A percentile compares a stretch with the other conserved stretches of the same genome.
phyloP scores from a whole-genome alignment of 2,113 vertebrate species.

The Rhodinocichla rosea region DNA sequence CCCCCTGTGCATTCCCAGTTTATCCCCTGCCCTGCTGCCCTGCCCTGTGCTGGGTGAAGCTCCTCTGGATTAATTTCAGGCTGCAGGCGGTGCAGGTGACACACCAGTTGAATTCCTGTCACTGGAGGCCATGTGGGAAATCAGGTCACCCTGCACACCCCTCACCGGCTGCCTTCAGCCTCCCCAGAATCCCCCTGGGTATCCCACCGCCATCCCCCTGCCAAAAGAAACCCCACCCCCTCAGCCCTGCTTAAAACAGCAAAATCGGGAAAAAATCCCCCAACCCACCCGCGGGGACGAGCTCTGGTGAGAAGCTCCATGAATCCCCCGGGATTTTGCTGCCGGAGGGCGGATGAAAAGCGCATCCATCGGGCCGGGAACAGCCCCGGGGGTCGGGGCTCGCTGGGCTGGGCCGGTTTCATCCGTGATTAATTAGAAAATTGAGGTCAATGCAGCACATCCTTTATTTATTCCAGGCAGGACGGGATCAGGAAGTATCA shows the following conservation, averaged over 20 bases:
- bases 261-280: accelerated
- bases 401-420: neutral
- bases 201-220: neutral
- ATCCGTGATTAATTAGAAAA: neutral
- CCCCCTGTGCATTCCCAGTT: neutral
- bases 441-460: neutral
- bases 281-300: neutral
- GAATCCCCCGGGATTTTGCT: neutral
- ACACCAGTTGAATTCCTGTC: neutral
- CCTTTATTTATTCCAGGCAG: neutral
- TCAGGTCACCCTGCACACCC: neutral
- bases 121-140: neutral
- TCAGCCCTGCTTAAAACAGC: neutral
- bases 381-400: neutral
- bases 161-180: neutral
- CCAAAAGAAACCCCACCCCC: neutral
- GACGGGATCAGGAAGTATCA: neutral
- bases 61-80: neutral
- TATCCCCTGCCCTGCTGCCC: neutral
- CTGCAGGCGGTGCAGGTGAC: neutral
- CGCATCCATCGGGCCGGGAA: neutral
- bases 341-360: neutral
- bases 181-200: accelerated
- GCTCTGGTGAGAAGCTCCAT: neutral
- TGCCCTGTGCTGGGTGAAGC: neutral